Conservation (phyloP, 2,113 vertebrate species). For the Coptodon bakossiorum region DNA sequence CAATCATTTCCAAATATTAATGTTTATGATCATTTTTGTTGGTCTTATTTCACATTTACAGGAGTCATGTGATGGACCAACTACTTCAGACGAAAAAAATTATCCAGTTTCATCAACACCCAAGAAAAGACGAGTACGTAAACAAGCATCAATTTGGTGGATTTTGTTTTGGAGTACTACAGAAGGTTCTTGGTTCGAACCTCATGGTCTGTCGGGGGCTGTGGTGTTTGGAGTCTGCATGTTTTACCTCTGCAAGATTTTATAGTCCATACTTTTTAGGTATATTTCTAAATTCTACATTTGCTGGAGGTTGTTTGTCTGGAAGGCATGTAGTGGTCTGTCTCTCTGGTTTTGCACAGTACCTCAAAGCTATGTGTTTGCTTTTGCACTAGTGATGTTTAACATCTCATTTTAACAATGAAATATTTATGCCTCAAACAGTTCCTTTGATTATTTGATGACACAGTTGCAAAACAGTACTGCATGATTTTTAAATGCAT, state of each 20-base stretch:
- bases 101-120: neutral
- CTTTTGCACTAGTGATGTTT: neutral
- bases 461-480: neutral
- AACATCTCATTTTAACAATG: neutral
- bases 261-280: neutral
- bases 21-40: neutral
- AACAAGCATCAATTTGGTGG: neutral
- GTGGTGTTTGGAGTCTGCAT: fast-evolving
- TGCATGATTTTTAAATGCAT: neutral
- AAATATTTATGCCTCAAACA: neutral
- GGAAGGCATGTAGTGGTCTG: neutral
- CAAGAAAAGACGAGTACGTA: neutral
- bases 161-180: neutral
- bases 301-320: neutral
- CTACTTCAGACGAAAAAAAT: neutral
- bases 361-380: neutral
- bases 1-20: neutral
- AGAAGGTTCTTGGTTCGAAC: fast-evolving
- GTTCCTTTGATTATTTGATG: neutral
- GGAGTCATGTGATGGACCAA: neutral
- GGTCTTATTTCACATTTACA: neutral
- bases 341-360: neutral
- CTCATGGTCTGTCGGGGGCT: fast-evolving
- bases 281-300: neutral
- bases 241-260: neutral